Evolutionary conservation across 2,113 vertebrate genomes (phyloP).

Genomic region (Eolophus roseicapilla): DNA sequence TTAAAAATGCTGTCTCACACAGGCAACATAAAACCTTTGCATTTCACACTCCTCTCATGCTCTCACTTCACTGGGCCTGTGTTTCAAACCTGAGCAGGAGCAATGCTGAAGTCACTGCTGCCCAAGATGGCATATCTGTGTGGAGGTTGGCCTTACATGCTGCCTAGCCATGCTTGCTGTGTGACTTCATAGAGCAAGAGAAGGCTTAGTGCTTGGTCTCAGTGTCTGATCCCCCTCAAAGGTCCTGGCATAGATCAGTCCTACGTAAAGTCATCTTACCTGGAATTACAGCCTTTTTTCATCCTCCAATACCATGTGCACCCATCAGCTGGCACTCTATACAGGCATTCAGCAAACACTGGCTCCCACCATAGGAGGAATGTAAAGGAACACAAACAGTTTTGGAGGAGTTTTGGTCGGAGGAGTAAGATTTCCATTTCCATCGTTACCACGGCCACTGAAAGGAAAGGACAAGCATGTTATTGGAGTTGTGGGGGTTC

Average conservation of each 20-base stretch:
- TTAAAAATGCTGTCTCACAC: constrained; percentile 2
- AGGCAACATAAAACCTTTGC: background rate
- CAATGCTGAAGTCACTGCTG: background rate
- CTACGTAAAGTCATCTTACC: background rate
- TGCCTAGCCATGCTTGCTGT: background rate
- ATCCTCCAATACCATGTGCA: background rate
- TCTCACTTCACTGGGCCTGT: background rate
- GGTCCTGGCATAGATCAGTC: background rate
- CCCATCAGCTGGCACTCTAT: background rate
- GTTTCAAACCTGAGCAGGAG: background rate
- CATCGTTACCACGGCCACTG: background rate
- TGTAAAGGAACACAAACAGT: background rate
- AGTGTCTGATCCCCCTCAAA: background rate
- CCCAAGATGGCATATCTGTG: fast-evolving
- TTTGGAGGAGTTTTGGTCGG: background rate
- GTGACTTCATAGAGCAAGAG: background rate
- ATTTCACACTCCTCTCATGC: background rate
- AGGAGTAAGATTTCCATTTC: background rate
- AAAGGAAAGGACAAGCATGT: background rate
- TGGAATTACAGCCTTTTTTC: background rate
- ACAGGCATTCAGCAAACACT: no score
- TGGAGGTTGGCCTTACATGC: background rate
- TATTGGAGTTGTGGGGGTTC: background rate
- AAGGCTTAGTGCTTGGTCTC: background rate
- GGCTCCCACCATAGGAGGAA: fast-evolving